A percentile compares a stretch with the other conserved stretches of the same genome.
phyloP scores from a whole-genome alignment of 2,797 vertebrate genomes.

The Mallotus villosus region DNA sequence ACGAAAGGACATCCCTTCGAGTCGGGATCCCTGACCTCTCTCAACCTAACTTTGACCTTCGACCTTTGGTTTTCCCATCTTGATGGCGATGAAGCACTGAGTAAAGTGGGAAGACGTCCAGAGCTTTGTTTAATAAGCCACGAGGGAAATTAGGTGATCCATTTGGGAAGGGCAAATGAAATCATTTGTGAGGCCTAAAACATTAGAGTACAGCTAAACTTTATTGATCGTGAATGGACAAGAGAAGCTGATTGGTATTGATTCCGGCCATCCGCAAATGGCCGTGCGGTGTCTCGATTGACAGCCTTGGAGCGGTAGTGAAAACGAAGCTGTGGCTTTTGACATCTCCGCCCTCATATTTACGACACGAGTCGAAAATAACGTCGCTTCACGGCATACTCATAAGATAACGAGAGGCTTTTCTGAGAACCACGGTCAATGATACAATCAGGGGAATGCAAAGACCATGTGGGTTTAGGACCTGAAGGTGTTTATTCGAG shows the following conservation, averaged over 20 bases:
- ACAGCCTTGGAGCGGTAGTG: not conserved
- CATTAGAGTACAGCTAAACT: not conserved
- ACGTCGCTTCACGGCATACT: no score
- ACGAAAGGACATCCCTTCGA: not conserved
- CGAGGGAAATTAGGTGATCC: not conserved
- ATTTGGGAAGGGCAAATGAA: not conserved
- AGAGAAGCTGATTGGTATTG: not conserved
- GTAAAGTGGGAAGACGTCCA: not conserved
- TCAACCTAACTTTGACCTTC: no score
- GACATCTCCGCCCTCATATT: no score
- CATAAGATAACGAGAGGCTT: no score
- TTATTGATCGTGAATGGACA: not conserved
- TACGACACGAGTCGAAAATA: no score
- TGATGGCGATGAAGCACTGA: not conserved
- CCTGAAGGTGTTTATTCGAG: conserved; percentile 24
- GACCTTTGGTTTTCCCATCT: not conserved
- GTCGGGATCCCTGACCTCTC: not conserved
- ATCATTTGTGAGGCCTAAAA: not conserved
- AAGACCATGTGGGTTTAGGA: not conserved
- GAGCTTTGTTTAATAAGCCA: no score
- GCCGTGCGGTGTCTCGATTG: no score
- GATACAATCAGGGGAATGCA: not conserved
- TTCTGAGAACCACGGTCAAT: not conserved
- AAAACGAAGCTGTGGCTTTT: no score
- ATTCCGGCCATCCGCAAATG: not conserved